Conservation (phyloP, 1,140 invertebrate species). For the Acromyrmex charruanus region DNA sequence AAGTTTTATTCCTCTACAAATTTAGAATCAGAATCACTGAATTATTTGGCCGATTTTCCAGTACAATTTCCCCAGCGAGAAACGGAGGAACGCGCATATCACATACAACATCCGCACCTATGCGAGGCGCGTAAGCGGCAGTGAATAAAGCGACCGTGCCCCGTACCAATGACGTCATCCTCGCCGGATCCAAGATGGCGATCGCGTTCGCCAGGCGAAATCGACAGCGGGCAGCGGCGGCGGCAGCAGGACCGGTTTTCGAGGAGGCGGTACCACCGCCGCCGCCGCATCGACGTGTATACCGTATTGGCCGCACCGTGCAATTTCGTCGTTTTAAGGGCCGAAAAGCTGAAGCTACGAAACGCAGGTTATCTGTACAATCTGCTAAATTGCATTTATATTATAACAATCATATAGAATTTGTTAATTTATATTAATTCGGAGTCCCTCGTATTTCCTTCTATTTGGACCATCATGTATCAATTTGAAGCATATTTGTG, state of each 20-base stretch:
- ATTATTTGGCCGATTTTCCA: constrained; percentile 22
- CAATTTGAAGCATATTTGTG: background rate
- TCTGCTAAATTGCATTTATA: background rate
- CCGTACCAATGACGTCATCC: constrained; percentile 80
- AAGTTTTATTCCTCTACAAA: background rate
- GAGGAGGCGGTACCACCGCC: constrained; percentile 29
- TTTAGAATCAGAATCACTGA: background rate
- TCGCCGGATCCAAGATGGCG: constrained; percentile 79
- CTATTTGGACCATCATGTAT: background rate
- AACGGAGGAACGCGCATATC: constrained; percentile 19
- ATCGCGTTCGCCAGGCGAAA: constrained; percentile 78
- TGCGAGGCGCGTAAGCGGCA: constrained; percentile 52
- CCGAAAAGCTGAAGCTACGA: constrained; percentile 69
- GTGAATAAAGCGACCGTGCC: constrained; percentile 70
- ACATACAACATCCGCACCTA: constrained; percentile 15
- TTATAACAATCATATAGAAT: background rate
- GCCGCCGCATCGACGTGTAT: constrained; percentile 51
- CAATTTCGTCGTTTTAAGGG: constrained; percentile 69
- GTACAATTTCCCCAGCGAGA: background rate
- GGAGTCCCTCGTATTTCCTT: background rate
- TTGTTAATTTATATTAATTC: background rate
- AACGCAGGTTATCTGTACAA: constrained; percentile 30
- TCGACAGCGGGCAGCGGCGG: constrained; percentile 75
- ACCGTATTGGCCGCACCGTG: constrained; percentile 25
- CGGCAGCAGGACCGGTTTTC: constrained; percentile 79